Evolutionary conservation across 2,113 vertebrate genomes (phyloP).

Genomic region (Cochlearius cochlearius): DNA sequence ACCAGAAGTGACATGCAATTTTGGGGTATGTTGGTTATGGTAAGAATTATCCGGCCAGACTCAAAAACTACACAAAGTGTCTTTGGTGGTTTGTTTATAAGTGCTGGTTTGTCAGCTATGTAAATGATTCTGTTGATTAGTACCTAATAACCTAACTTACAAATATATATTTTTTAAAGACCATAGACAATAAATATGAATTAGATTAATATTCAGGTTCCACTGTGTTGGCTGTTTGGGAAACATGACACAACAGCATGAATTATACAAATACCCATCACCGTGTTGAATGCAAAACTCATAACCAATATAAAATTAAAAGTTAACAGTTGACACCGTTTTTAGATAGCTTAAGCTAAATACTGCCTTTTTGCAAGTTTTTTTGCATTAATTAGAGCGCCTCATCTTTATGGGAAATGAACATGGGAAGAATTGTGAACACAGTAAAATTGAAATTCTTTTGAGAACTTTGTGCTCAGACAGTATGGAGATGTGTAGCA

Average conservation of each 20-base stretch:
- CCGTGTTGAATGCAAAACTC: not conserved
- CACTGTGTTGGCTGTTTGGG: not conserved
- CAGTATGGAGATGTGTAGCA: not conserved
- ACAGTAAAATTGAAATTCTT: conserved; percentile 20
- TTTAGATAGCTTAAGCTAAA: conserved; percentile 4
- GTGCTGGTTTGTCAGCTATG: not conserved
- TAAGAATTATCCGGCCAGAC: not conserved
- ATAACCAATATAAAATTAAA: not conserved
- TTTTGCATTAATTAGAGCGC: not conserved
- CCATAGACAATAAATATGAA: not conserved
- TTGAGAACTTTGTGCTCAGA: not conserved
- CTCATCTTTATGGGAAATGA: not conserved
- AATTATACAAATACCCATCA: not conserved
- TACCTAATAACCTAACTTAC: not conserved
- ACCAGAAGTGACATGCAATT: not conserved
- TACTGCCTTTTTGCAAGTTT: not conserved
- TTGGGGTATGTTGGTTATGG: not conserved
- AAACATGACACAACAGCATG: not conserved
- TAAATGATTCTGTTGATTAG: not conserved
- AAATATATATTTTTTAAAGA: not conserved
- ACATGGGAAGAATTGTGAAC: not conserved
- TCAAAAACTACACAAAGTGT: not conserved
- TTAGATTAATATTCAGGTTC: not conserved
- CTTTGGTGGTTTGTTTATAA: not conserved
- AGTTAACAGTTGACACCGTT: not conserved